Evolutionary conservation across 2,888 invertebrate genomes (phyloP), one percentile per base, ranked within the genome.

Genomic region (Sarcophaga rosellei): DNA sequence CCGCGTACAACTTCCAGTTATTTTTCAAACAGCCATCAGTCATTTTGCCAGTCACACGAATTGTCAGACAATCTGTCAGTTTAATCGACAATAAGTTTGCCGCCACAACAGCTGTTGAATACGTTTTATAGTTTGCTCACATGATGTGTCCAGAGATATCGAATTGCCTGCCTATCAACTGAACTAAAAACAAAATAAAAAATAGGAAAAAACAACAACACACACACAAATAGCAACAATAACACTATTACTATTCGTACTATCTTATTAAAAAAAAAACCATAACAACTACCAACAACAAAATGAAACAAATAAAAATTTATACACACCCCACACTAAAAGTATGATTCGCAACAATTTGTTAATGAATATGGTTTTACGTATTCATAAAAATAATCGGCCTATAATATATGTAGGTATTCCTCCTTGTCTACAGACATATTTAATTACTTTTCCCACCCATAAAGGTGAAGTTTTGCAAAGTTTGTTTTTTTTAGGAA

Each of bases 131-230:
- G 80, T 76, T 84, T 73, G 68, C 87, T 88, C 88, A 88, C 88
- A 88, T 88, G 88, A 88, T 87, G 79, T 88, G 86, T 84, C 85
- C 85, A 87, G 82, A 78, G 88, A 81, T 85, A 88, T 87, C 82
- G 74, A 81, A 85, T 80, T 85, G 81, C 81, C 78, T 85, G 81
- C 81, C 78, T 73, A 79, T 73, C 70, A 85, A 78, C 63, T 66
- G 61, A 73, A 73, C 63, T 21, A 78, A 74, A 70, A 81, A 68
- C 66, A 65, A 78, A 66, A 35, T 8, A 35, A 63, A 35, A 77
- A 61, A n/a, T 17, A 59, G 21, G 12, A 59, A 63, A 66, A 45
- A 69, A n/a, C n/a, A n/a, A n/a, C n/a, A 35, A 35, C 8, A 35
- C 35, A 35, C 10, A 35, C 35, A 35, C 35, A 35, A 35, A 81